Conservation (phyloP, 2,797 vertebrate species). For the Mormyrus proboscirostris region DNA sequence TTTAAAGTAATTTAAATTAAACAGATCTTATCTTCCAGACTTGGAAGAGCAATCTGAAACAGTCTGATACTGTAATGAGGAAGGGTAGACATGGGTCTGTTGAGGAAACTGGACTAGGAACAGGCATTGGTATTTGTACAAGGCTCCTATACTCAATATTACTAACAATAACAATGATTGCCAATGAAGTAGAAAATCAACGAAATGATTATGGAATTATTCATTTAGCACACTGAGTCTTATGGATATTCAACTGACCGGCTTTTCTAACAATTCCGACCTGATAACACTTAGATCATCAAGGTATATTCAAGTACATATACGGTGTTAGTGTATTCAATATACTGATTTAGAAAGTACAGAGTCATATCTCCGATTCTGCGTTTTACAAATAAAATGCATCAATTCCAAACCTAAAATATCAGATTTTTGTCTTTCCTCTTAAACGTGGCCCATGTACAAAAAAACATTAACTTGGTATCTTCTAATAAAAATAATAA, state of each 20-base stretch:
- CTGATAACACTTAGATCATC: background rate
- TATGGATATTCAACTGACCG: background rate
- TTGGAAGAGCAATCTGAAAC: slow-evolving; percentile 16
- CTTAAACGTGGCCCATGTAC: background rate
- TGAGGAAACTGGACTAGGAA: background rate
- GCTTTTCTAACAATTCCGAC: background rate
- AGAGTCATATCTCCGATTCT: background rate
- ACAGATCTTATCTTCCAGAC: slow-evolving; percentile 31
- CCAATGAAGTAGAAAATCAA: background rate
- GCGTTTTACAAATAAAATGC: background rate
- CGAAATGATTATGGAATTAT: background rate
- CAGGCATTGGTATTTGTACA: background rate
- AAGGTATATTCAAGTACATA: background rate
- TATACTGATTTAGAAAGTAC: background rate
- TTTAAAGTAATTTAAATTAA: slow-evolving; percentile 30
- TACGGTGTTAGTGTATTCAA: background rate
- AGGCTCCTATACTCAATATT: background rate
- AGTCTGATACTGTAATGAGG: slow-evolving; percentile 9
- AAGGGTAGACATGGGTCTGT: background rate
- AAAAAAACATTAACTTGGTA: background rate
- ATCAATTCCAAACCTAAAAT: background rate
- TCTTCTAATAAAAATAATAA: background rate
- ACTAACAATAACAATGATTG: background rate
- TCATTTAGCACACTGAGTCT: background rate
- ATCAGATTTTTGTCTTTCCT: background rate